phyloP scores from a whole-genome alignment of 2,797 vertebrate species.

The Catamblyrhynchus diadema region DNA sequence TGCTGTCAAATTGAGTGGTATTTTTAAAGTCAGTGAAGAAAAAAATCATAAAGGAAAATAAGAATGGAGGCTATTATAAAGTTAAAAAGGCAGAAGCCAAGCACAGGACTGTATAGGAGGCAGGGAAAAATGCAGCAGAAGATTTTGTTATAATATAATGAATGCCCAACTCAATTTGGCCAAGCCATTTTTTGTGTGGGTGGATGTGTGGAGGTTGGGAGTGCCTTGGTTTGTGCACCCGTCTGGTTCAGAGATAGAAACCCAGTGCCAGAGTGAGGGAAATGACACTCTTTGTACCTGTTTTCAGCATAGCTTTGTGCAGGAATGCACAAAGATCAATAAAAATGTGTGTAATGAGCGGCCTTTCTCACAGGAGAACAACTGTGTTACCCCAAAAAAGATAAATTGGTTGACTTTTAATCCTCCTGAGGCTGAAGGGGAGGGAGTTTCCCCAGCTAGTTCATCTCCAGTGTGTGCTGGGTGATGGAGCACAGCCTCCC shows the following conservation, averaged over 20 bases:
- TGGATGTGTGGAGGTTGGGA: not conserved
- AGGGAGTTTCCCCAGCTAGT: not conserved
- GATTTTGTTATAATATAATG: not conserved
- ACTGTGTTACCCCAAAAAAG: not conserved
- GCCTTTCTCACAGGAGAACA: not conserved
- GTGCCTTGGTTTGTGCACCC: not conserved
- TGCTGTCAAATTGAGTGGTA: not conserved
- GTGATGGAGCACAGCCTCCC: not conserved
- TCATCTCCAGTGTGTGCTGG: too few species aligned
- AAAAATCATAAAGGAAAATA: not conserved
- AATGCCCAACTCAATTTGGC: not conserved
- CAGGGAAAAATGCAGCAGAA: not conserved
- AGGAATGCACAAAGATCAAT: not conserved
- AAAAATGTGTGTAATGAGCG: not conserved
- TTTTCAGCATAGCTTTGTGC: not conserved
- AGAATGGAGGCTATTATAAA: not conserved
- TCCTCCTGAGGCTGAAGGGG: not conserved
- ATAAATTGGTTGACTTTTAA: not conserved
- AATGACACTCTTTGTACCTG: not conserved
- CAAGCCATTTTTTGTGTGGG: not conserved
- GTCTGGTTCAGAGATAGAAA: not conserved
- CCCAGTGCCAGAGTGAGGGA: not conserved
- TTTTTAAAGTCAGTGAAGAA: not conserved
- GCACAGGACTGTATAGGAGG: not conserved
- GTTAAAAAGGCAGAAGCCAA: not conserved